Base-by-base conservation (phyloP, 2,113 vertebrate species). In the Crypturellus undulatus region DNA sequence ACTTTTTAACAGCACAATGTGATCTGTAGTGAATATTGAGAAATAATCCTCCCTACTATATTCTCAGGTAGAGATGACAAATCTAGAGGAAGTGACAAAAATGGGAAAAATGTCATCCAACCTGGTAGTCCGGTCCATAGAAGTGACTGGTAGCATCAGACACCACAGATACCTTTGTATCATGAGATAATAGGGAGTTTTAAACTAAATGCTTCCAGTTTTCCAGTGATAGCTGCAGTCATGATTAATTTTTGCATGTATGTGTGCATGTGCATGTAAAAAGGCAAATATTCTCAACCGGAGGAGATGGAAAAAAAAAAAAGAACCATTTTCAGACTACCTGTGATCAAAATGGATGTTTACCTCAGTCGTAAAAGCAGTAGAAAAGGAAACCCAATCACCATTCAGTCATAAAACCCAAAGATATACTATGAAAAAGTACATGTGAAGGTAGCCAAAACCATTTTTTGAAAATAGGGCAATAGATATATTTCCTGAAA, bases 401-500 rank as follows among this genome's bases (percentile, higher is more conserved):
- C 72, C 85, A 84, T 79, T 92, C 69, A 90, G 65, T 9, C 69
- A 88, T 86, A 92, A 93, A 96, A 64, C 12, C 16, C 93, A 94
- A 94, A 90, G 15, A 90, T 54, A n/a, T 79, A 88, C 79, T 65
- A 60, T 65, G 42, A 86, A 94, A 96, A 92, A 82, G 85, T 42
- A 82, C 5, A 15, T 0, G 0, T 90, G 62, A 89, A 92, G 88
- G 40, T 56, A 94, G 49, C 40, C 81, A 62, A 93, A 90, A 30
- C 60, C 72, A 81, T 75, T 95, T 87, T 89, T 84, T 84, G 54
- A 73, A 92, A 95, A 87, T 70, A 92, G 14, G 70, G 73, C 54
- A 72, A 79, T 51, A 84, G 22, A 73, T 89, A 45, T 51, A 91
- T 96, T 94, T 92, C 80, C 84, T 87, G 51, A 65, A 95, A 92